Evolutionary conservation across 2,888 invertebrate genomes (phyloP), one percentile per base, ranked within the genome.

Genomic region (Dione vanillae): DNA sequence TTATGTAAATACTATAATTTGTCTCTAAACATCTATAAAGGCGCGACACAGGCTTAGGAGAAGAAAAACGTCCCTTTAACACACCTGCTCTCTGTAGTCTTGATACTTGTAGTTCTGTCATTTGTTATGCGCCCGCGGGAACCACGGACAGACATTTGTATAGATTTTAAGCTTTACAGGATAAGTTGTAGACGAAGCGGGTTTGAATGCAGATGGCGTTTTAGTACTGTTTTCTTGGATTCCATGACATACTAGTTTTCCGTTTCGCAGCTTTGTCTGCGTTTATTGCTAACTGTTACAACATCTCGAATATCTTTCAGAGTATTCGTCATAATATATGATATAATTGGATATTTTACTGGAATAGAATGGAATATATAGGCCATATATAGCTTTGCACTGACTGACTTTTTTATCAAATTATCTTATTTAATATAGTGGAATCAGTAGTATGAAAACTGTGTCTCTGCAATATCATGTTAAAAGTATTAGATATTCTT

Each of bases 31-130:
- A 51, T 74, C 70, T 52, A 69, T 61, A 45, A 66, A 47, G 35
- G 75, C 65, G 70, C 69, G 69, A 56, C 79, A 71, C 67, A 80
- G 79, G 78, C 81, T 78, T 76, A 83, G 80, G 83, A 85, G 85
- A 87, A 90, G 91, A 91, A 91, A 91, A 91, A 91, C 86, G 88
- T 90, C 90, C 89, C 87, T 83, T 85, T 83, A 85, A 85, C 85
- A 81, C 91, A 92, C 91, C 91, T 92, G 91, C 35, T 62, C 79
- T 78, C 77, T 56, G 3, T 40, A 16, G 70, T 79, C 79, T 88
- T 86, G 89, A 84, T 87, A 85, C 85, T 90, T 83, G 74, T 20
- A 43, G 59, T 61, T 61, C 27, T 61, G 45, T 61, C 45, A 61
- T 61, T 61, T 61, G 35, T 61, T 61, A 61, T 35, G n/a, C 27